phyloP scores from a whole-genome alignment of 2,888 invertebrate genomes.

The Phengaris alcon region DNA sequence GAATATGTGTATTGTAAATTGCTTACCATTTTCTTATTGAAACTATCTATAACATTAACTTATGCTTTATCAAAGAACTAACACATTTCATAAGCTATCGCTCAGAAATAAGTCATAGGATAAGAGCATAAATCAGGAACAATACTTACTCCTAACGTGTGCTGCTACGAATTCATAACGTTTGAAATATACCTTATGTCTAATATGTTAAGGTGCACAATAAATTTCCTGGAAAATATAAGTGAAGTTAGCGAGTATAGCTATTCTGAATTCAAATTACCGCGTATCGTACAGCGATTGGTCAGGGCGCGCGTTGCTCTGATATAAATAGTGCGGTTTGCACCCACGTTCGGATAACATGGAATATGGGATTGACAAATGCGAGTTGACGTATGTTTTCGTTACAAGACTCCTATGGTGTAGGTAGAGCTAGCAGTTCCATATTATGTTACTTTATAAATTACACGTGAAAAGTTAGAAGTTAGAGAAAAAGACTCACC shows the following conservation, averaged over 20 bases:
- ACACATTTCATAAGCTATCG: conserved; percentile 40
- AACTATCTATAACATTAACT: not conserved
- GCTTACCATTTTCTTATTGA: no score
- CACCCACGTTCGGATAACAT: conserved; percentile 56
- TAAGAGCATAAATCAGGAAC: conserved; percentile 73
- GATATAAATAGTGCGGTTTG: conserved; percentile 75
- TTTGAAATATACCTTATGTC: conserved; percentile 35
- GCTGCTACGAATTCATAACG: conserved; percentile 26
- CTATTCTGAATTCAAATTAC: conserved; percentile 74
- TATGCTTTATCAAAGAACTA: conserved; percentile 25
- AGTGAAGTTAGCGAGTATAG: conserved; percentile 52
- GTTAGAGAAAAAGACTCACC: not conserved
- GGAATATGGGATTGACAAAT: conserved; percentile 59
- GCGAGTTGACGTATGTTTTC: conserved; percentile 34
- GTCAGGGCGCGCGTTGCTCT: conserved; percentile 70
- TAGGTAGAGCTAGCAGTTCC: not conserved
- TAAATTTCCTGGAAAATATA: conserved; percentile 37
- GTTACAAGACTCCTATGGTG: conserved; percentile 26
- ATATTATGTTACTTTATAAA: conserved; percentile 11
- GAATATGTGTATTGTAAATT: no score
- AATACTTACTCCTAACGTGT: conserved; percentile 52
- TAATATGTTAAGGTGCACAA: conserved; percentile 33
- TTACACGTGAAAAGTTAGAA: not conserved
- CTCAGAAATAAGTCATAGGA: conserved; percentile 72
- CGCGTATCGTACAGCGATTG: conserved; percentile 72